Percentiles rank a stretch among this genome's conserved stretches.
Evolutionary conservation across 2,888 invertebrate species (phyloP).

Genomic region (Melanophora roralis): DNA sequence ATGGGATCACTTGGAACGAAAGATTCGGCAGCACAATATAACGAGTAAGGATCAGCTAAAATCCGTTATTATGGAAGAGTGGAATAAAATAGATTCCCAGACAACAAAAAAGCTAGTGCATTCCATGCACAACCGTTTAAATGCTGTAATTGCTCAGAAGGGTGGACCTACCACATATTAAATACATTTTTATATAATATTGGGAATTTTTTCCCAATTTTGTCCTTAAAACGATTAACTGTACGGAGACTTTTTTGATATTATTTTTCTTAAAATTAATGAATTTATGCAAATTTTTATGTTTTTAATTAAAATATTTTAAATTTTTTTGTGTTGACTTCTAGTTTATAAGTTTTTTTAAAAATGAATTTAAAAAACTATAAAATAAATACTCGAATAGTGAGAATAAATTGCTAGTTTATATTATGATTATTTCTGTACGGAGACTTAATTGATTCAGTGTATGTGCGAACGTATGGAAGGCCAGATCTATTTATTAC

Average conservation of each 20-base stretch:
- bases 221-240: neutral
- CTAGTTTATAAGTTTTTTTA: no score
- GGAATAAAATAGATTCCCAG: neutral
- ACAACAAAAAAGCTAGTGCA: neutral
- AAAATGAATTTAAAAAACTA: no score
- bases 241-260: neutral
- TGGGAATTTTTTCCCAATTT: no score
- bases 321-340: neutral
- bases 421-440: no score
- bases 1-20: conserved; percentile 1
- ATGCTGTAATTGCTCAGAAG: conserved; percentile 15
- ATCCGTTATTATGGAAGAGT: neutral
- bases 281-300: neutral
- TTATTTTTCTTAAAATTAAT: neutral
- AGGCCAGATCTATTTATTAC: no score
- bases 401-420: no score
- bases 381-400: no score
- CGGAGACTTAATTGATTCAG: no score
- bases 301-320: neutral
- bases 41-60: neutral
- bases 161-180: conserved; percentile 15
- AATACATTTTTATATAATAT: no score
- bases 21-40: conserved; percentile 10
- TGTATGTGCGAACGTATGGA: no score
- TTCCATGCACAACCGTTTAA: neutral